Evolutionary conservation across 2,113 vertebrate genomes (phyloP).

Genomic region (Meleagris gallopavo): DNA sequence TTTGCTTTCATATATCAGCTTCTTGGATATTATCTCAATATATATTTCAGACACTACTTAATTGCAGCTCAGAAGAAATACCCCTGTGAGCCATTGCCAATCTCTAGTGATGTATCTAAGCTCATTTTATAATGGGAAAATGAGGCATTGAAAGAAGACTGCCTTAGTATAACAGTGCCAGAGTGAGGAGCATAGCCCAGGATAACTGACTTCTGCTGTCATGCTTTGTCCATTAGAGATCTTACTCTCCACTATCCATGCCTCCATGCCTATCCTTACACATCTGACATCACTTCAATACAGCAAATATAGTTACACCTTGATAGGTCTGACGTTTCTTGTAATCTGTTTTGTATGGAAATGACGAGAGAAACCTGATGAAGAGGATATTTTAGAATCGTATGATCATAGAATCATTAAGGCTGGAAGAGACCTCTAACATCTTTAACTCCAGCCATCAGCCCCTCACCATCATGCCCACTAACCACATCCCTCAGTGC

Average conservation of each 20-base stretch:
- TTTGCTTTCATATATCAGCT: neutral
- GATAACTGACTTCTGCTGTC: neutral
- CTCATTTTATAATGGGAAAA: neutral
- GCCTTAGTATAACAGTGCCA: neutral
- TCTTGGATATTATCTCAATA: neutral
- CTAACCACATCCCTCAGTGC: too few relatives aligned
- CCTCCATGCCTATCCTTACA: neutral
- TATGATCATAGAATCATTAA: too few relatives aligned
- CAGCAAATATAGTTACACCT: neutral
- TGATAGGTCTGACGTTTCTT: neutral
- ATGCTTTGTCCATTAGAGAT: neutral
- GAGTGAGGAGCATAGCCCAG: neutral
- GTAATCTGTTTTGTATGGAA: neutral
- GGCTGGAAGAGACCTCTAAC: too few relatives aligned
- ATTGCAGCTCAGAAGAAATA: slow-evolving; percentile 1
- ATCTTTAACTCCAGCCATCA: too few relatives aligned
- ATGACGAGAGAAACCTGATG: neutral
- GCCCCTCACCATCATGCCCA: too few relatives aligned
- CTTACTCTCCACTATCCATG: neutral
- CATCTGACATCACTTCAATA: neutral
- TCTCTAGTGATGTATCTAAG: neutral
- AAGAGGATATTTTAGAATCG: neutral
- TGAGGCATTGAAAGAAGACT: neutral
- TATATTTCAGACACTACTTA: neutral
- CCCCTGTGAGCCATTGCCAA: neutral